Evolutionary conservation across 2,797 vertebrate species (phyloP).

Genomic region (Pseudomugil tenellus): DNA sequence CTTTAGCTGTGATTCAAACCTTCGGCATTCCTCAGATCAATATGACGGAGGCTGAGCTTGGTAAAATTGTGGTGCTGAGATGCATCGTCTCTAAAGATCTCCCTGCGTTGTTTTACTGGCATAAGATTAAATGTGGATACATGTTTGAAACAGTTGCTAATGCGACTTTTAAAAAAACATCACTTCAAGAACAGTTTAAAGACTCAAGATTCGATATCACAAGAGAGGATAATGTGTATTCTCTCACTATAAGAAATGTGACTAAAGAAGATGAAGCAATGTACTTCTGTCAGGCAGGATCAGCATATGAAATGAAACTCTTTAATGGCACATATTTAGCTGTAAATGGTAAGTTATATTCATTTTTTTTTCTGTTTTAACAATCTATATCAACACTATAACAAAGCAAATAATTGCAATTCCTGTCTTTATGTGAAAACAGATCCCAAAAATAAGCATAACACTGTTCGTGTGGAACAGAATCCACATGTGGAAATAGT

Average conservation of each 20-base stretch:
- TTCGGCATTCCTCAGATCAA: background rate
- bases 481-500: conserved; percentile 9
- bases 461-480: conserved; percentile 14
- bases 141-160: conserved; percentile 14
- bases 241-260: conserved; percentile 28
- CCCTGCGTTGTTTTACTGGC: conserved; percentile 29
- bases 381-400: background rate
- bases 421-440: conserved; percentile 3
- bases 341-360: conserved; percentile 50
- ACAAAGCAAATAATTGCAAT: background rate
- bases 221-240: background rate
- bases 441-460: conserved; percentile 21
- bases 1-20: conserved; percentile 13
- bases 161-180: background rate
- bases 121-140: conserved; percentile 33
- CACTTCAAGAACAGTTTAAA: background rate
- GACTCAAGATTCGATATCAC: conserved; percentile 4
- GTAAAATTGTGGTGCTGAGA: conserved; percentile 13
- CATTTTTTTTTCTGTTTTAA: accelerated
- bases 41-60: conserved; percentile 1
- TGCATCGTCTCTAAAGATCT: accelerated
- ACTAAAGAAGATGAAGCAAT: conserved; percentile 59
- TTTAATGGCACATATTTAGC: conserved; percentile 3
- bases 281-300: conserved; percentile 53
- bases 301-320: background rate